Evolutionary conservation across 2,888 invertebrate species (phyloP).

Genomic region (Erpobdella octoculata): DNA sequence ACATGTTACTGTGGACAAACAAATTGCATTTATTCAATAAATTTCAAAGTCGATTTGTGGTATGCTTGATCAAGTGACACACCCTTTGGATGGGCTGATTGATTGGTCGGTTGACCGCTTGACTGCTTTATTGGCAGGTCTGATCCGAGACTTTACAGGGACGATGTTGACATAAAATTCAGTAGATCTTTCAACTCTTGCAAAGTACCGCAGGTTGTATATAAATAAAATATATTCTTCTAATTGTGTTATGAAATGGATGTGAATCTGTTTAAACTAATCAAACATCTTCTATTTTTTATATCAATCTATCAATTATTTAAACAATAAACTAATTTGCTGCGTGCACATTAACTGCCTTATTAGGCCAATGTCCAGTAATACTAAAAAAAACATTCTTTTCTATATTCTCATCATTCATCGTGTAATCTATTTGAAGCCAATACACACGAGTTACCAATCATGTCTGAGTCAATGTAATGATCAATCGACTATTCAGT

Average conservation of each 20-base stretch:
- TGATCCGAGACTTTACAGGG: conserved; percentile 82
- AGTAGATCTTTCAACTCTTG: conserved; percentile 76
- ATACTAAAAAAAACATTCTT: no score
- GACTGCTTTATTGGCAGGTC: conserved; percentile 54
- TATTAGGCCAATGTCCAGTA: no score
- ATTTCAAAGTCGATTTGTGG: no score
- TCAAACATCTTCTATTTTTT: neutral
- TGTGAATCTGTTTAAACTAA: neutral
- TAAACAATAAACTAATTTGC: neutral
- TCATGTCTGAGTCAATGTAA: neutral
- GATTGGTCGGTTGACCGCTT: no score
- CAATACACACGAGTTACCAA: neutral
- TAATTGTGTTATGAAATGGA: conserved; percentile 6
- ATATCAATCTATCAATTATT: neutral
- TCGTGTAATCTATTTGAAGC: no score
- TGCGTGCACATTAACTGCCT: neutral
- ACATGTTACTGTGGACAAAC: no score
- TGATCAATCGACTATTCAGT: neutral
- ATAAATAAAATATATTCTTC: neutral
- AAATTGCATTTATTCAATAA: no score
- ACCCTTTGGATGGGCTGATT: no score
- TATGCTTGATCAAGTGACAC: no score
- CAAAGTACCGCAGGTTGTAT: conserved; percentile 62
- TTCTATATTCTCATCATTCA: no score
- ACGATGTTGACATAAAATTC: conserved; percentile 82